A percentile compares a stretch with the other conserved stretches of the same genome.
Conservation (phyloP, 2,113 vertebrate species). For the Gnathonemus longibarbis region DNA sequence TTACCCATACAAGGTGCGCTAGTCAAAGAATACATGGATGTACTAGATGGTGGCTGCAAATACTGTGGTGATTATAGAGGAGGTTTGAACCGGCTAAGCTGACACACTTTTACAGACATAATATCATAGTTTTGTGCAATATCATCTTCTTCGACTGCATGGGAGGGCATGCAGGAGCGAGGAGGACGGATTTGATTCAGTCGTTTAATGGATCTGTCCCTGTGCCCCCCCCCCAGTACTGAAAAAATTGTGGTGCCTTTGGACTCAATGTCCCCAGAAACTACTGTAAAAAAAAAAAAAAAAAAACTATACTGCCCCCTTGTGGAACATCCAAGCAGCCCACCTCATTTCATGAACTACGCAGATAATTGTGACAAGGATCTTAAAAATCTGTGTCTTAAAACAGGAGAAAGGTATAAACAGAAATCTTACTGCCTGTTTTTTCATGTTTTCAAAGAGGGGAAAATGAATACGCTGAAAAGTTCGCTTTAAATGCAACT, state of each 20-base stretch:
- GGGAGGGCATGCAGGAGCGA: too few relatives aligned
- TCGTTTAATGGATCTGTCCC: background rate
- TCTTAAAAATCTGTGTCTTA: background rate
- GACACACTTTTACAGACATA: too few relatives aligned
- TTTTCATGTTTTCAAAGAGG: background rate
- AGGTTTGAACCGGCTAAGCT: too few relatives aligned
- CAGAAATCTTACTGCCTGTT: background rate
- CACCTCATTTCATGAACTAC: background rate
- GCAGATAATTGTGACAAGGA: background rate
- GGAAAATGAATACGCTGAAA: background rate
- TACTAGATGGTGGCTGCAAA: too few relatives aligned
- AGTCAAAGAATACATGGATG: too few relatives aligned
- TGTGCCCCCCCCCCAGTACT: background rate
- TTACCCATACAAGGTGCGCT: background rate
- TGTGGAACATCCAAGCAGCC: background rate
- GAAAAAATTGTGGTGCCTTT: too few relatives aligned
- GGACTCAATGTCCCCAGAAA: background rate
- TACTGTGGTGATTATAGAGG: too few relatives aligned
- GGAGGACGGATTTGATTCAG: too few relatives aligned
- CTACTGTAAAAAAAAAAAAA: background rate
- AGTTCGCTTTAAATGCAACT: background rate
- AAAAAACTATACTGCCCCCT: background rate
- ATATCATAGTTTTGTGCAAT: too few relatives aligned
- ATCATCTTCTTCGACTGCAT: too few relatives aligned
- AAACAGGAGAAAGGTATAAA: too few relatives aligned